These are phyloP conservation scores for Aurelia aurita DNA, from an alignment of 30 jellyfish, hydroid and myxozoan species.

Conservation along the genomic window DNA sequence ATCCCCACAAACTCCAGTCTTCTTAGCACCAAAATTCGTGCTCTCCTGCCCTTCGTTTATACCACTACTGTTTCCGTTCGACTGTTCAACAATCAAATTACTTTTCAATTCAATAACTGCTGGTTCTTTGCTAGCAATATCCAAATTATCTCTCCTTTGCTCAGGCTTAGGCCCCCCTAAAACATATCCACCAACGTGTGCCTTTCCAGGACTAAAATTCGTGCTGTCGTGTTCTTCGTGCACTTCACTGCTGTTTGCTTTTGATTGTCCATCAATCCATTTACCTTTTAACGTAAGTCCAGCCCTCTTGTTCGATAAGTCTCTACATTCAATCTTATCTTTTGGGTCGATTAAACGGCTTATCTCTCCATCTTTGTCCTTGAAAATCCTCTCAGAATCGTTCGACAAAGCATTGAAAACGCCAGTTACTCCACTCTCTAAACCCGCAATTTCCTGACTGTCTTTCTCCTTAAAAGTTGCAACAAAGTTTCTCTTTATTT, in stretches of 20 bases:
- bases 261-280: slow-evolving; percentile 15
- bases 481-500: too few species aligned
- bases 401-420: slow-evolving; percentile 3
- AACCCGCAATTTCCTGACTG: not conserved
- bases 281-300: slow-evolving; percentile 22
- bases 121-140: too few species aligned
- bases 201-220: too few species aligned
- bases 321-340: slow-evolving; percentile 28
- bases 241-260: slow-evolving; percentile 7
- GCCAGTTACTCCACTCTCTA: not conserved
- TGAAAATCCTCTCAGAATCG: slow-evolving; percentile 4
- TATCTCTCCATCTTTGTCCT: slow-evolving; percentile 27
- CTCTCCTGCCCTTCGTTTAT: not conserved
- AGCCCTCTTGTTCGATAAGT: slow-evolving; percentile 17
- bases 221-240: not conserved
- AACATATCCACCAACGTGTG: too few species aligned
- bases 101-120: not conserved
- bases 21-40: too few species aligned
- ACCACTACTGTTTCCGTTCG: slow-evolving; percentile 7
- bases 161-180: too few species aligned
- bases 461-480: not conserved
- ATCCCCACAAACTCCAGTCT: too few species aligned
- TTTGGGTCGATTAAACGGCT: slow-evolving; percentile 33
- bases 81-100: not conserved
- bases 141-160: too few species aligned